phyloP scores from a whole-genome alignment of 1,140 invertebrate species.

The Galendromus occidentalis region DNA sequence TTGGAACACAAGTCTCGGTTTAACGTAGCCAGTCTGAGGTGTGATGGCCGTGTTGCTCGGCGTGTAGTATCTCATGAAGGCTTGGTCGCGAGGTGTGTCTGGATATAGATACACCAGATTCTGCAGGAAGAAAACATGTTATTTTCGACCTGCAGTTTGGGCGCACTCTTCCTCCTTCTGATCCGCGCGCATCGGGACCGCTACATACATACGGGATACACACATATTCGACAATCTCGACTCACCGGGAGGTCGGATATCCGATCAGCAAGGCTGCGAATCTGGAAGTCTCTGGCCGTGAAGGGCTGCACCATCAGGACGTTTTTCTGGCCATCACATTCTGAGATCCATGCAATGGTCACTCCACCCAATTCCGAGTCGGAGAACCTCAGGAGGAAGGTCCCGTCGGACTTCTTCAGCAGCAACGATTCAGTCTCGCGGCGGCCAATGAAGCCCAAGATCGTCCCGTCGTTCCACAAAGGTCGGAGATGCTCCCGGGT shows the following conservation, averaged over 20 bases:
- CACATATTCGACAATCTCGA: neutral
- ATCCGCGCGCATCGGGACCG: neutral
- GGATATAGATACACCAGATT: constrained; percentile 67
- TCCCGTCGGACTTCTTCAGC: constrained; percentile 47
- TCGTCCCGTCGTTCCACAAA: constrained; percentile 72
- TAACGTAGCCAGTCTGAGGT: constrained; percentile 61
- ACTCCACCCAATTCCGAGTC: constrained; percentile 89
- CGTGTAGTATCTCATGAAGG: constrained; percentile 79
- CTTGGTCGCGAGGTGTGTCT: constrained; percentile 60
- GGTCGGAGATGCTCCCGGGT: constrained; percentile 73
- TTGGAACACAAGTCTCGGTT: constrained; percentile 57
- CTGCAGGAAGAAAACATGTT: constrained; percentile 22
- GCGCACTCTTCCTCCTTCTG: neutral
- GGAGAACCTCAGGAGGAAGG: constrained; percentile 78
- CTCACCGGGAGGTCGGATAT: constrained; percentile 49
- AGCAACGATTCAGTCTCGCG: constrained; percentile 71
- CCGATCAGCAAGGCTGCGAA: constrained; percentile 66
- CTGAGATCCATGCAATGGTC: constrained; percentile 77
- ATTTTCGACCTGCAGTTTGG: neutral
- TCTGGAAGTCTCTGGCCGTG: constrained; percentile 72
- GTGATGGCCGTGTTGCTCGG: constrained; percentile 48
- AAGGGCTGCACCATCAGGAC: constrained; percentile 77
- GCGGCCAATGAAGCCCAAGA: constrained; percentile 75
- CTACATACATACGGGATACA: neutral
- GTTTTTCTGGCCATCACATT: constrained; percentile 41